Percentiles rank a stretch among this genome's conserved stretches.
Conservation (phyloP, 1,140 invertebrate genomes). For the Drosophila arizonae region DNA sequence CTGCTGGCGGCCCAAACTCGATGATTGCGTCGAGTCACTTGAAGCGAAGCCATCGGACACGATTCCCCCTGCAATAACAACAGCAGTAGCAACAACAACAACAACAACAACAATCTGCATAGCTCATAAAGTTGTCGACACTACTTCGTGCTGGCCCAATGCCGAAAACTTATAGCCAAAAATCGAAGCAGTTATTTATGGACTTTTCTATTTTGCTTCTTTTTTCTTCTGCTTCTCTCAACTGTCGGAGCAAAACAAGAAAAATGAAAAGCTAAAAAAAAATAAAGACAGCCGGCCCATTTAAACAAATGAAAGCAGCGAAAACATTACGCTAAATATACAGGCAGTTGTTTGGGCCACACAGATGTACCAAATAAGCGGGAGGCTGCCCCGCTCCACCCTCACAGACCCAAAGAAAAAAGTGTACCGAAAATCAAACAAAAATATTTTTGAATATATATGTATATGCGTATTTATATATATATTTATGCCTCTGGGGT, state of each 20-base stretch:
- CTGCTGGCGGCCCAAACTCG: conserved; percentile 11
- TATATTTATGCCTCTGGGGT: conserved; percentile 20
- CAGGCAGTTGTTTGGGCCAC: conserved; percentile 49
- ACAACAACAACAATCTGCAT: background rate
- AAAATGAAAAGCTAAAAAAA: background rate
- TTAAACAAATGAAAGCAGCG: conserved; percentile 38
- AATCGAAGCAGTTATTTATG: conserved; percentile 78
- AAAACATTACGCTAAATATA: conserved; percentile 72
- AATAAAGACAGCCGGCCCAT: conserved; percentile 42
- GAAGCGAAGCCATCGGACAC: conserved; percentile 8
- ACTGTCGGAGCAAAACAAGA: background rate
- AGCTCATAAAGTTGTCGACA: conserved; percentile 71
- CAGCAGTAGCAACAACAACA: conserved; percentile 5
- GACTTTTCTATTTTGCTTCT: conserved; percentile 45
- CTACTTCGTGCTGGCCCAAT: conserved; percentile 47
- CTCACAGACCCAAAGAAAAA: background rate
- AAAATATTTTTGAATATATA: conserved; percentile 39
- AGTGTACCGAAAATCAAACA: conserved; percentile 28
- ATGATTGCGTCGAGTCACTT: conserved; percentile 45
- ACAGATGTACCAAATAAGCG: conserved; percentile 46
- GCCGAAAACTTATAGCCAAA: conserved; percentile 49
- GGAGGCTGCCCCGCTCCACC: background rate
- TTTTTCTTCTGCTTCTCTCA: conserved; percentile 18
- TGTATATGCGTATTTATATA: background rate
- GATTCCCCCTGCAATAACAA: background rate